Percentiles rank a stretch among this genome's conserved stretches.
Conservation (phyloP, 2,797 vertebrate species). For the Trachops cirrhosus region DNA sequence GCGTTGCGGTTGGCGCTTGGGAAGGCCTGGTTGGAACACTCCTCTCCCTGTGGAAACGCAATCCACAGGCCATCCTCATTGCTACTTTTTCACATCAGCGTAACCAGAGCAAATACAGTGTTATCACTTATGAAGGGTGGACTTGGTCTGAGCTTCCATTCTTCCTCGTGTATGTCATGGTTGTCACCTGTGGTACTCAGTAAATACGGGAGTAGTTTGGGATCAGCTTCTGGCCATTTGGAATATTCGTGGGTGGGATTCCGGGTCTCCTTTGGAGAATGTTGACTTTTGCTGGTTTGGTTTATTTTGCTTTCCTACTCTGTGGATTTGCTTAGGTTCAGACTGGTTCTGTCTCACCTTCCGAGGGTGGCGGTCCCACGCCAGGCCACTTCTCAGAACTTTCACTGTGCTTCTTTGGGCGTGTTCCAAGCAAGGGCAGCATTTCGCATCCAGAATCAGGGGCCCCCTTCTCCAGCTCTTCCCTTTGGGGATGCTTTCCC, state of each 20-base stretch:
- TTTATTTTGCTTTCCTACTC: background rate
- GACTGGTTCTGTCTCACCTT: background rate
- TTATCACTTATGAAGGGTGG: background rate
- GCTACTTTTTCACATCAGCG: background rate
- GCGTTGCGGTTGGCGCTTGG: background rate
- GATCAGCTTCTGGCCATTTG: background rate
- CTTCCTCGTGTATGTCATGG: background rate
- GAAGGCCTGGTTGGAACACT: background rate
- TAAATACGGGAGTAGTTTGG: background rate
- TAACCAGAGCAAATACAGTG: background rate
- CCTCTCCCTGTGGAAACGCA: background rate
- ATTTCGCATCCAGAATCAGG: background rate
- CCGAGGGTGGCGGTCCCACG: background rate
- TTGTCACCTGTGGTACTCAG: fast-evolving
- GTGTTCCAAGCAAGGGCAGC: background rate
- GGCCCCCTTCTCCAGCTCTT: background rate
- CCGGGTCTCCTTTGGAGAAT: background rate
- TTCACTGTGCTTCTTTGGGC: background rate
- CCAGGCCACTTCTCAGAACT: background rate
- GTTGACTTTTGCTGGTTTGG: background rate
- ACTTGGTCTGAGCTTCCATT: background rate
- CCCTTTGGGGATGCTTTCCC: background rate
- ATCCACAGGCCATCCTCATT: background rate
- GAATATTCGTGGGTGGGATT: background rate
- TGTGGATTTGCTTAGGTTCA: background rate